These are phyloP conservation scores for Julus scanicus DNA, from an alignment of 2,888 invertebrate genomes.

Conservation along the genomic window DNA sequence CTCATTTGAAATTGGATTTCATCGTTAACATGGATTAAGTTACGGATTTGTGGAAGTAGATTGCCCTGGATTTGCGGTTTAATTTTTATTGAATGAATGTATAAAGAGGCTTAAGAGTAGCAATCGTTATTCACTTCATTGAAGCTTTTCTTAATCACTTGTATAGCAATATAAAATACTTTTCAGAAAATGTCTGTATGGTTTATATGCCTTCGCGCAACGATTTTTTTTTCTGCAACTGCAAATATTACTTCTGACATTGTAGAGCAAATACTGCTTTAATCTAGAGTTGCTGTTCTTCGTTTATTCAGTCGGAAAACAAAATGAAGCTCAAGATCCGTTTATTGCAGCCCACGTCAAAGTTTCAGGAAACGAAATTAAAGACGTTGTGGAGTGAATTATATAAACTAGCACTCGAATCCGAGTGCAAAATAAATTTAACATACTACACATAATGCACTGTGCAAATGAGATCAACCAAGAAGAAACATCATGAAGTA, in stretches of 20 bases:
- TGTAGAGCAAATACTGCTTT: background rate
- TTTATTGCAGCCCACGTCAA: slow-evolving; percentile 13
- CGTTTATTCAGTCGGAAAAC: slow-evolving; percentile 5
- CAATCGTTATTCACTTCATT: background rate
- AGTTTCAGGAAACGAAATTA: slow-evolving; percentile 3
- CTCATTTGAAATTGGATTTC: no score
- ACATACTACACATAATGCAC: background rate
- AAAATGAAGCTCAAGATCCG: background rate
- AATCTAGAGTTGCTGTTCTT: background rate
- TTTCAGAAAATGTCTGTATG: no score
- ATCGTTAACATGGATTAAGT: background rate
- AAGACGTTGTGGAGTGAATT: background rate
- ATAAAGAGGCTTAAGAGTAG: background rate
- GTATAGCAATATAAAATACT: background rate
- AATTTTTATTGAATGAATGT: background rate
- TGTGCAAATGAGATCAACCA: background rate
- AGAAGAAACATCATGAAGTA: background rate
- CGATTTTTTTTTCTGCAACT: background rate
- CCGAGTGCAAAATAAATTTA: background rate
- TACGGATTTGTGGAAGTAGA: background rate
- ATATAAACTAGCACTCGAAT: background rate
- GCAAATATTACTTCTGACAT: background rate
- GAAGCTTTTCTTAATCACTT: background rate
- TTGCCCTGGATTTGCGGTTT: background rate
- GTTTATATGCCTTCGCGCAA: background rate